Evolutionary conservation across 2,113 vertebrate species (phyloP).

Genomic region (Piprites chloris): DNA sequence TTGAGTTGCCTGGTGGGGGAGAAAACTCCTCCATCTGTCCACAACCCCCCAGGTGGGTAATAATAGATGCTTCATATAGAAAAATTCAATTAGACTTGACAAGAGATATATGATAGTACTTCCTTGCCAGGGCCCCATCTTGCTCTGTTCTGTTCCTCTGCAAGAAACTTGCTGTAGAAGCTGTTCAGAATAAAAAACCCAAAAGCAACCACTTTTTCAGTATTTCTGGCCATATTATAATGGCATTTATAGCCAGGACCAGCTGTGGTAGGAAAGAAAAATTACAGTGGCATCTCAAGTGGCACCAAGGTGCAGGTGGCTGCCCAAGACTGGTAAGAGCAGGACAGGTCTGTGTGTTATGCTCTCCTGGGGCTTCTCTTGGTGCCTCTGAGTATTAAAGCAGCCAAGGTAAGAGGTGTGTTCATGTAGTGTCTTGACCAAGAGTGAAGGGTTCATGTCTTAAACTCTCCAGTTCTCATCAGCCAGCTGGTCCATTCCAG

Average conservation of each 20-base stretch:
- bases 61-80: constrained; percentile 19
- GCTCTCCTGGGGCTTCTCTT: background rate
- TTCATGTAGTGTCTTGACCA: background rate
- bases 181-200: background rate
- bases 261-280: background rate
- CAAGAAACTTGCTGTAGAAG: background rate
- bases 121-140: background rate
- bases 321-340: background rate
- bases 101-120: background rate
- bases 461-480: background rate
- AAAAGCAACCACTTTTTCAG: background rate
- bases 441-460: background rate
- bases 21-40: constrained; percentile 31
- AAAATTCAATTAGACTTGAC: constrained; percentile 42
- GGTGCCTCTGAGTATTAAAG: background rate
- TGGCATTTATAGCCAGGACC: background rate
- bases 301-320: background rate
- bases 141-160: background rate
- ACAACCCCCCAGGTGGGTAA: background rate
- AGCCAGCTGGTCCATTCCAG: background rate
- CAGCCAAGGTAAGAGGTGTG: background rate
- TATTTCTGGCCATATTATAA: background rate
- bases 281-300: background rate
- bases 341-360: background rate
- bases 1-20: background rate